Evolutionary conservation across 2,888 invertebrate species (phyloP), one percentile per base, ranked within the genome.

Genomic region (Lepas anatifera): DNA sequence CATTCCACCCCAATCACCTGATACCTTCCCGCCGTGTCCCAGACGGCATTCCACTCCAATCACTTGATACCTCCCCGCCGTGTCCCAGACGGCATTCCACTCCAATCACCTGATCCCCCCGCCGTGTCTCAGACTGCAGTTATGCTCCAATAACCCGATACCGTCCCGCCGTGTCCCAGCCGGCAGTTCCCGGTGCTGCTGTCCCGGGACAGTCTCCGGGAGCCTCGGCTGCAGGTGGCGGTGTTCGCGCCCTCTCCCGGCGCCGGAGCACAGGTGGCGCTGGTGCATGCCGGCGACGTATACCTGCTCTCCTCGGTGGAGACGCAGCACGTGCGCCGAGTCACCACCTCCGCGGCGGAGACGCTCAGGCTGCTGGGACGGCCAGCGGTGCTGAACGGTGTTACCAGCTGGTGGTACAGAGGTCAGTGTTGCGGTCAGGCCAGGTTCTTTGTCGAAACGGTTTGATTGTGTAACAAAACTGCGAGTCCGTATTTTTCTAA

Each of bases 261-360:
- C 13, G 29, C 52, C 11, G 52, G 41, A 16, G 27, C 10, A 29
- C 52, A 3, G 27, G 18, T 58, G 32, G 58, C 58, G 6, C 32
- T 32, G 18, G 58, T 58, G 32, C 32, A 32, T 32, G 7, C 18
- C 4, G 72, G 72, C 73, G 72, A 72, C 73, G 72, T 73, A 35
- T 73, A 71, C 73, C 71, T 71, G 58, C 72, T 72, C 68, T 73
- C 73, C 70, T 71, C 41, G 29, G 46, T 37, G 25, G 43, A n/a
- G 48, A 68, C 35, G 52, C 43, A 29, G 3, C 32, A 29, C 4
- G 58, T 18, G 32, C 32, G 29, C 11, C 58, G 58, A 22, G 32
- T 58, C 32, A 58, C 58, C 2, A 6, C 0, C 1, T 13, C 58
- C n/a, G n/a, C n/a, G n/a, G n/a, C n/a, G n/a, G n/a, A n/a, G n/a